Base-by-base conservation (phyloP, 2,797 vertebrate genomes). In the Catostomus latipinnis region DNA sequence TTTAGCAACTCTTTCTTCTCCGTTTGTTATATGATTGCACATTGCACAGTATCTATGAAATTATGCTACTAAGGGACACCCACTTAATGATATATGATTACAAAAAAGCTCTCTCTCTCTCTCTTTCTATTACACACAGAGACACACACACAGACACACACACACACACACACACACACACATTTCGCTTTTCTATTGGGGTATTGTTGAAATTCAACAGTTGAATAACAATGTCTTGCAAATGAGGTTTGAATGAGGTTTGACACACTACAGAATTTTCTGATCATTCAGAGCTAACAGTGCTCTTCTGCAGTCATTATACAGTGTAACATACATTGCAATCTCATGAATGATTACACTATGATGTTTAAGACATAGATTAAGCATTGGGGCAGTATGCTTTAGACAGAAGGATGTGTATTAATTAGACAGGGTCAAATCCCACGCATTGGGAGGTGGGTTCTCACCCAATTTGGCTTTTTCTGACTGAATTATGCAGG, bases 51-150 rank as follows among this genome's bases (percentile, higher is more conserved):
- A 83, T 84, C 85, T 88, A 81, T 81, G 66, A 76, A 84, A 69
- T 84, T 82, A 77, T 83, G 34, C 84, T 88, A 87, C 82, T 81
- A 63, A 88, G 87, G 87, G 86, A 89, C 85, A 90, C 88, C 89
- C 87, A 86, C 71, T 53, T 82, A 81, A 81, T 84, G 86, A 88
- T 88, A 78, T 60, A 80, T 82, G 80, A 85, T 84, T 87, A 85
- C 78, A 80, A 89, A 84, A 34, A 78, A 82, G 14, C 65, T 76
- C 61, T 61, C 13, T 68, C 54, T 49, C 56, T 10, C 54, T 1
- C 57, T 56, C 72, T 58, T 62, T 13, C 50, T 6, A 8, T 6
- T 10, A 9, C 50, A 9, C 50, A 7, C 11, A 18, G 53, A 16
- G 50, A 62, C 10, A 74, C n/a, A 50, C 66, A 66, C 43, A 48